Conservation (phyloP, 2,797 vertebrate genomes). For the Sarcoramphus papa region DNA sequence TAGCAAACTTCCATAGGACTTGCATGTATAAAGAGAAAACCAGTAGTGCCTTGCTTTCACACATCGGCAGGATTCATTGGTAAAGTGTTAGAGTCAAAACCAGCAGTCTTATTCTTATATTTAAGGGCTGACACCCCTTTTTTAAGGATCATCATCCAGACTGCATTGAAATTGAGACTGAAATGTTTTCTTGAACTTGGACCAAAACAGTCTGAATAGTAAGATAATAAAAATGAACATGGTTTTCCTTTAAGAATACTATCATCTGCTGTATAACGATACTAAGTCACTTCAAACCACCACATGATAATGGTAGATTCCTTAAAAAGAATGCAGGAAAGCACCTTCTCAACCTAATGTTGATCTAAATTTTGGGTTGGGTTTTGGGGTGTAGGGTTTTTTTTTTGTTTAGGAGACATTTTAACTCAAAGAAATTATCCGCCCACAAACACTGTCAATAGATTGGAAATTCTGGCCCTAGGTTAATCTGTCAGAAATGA, state of each 20-base stretch:
- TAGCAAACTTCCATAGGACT: neutral
- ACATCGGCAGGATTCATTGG: neutral
- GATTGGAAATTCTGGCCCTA: neutral
- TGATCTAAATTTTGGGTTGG: neutral
- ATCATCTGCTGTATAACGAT: neutral
- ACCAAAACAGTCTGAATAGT: neutral
- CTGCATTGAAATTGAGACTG: neutral
- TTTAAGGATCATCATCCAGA: neutral
- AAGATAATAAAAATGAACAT: neutral
- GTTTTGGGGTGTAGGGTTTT: neutral
- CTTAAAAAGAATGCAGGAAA: neutral
- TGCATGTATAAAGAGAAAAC: neutral
- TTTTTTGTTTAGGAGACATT: neutral
- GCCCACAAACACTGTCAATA: neutral
- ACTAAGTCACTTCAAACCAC: neutral
- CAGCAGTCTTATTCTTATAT: neutral
- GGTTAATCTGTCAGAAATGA: neutral
- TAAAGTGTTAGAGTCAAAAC: neutral
- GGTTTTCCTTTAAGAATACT: neutral
- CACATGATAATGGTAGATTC: neutral
- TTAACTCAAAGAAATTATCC: neutral
- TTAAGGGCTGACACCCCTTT: neutral
- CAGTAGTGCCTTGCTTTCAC: neutral
- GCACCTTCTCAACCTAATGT: neutral
- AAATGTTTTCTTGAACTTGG: neutral